Evolutionary conservation across 2,797 vertebrate species (phyloP), one percentile per base, ranked within the genome.

Genomic region (Dryobates pubescens): DNA sequence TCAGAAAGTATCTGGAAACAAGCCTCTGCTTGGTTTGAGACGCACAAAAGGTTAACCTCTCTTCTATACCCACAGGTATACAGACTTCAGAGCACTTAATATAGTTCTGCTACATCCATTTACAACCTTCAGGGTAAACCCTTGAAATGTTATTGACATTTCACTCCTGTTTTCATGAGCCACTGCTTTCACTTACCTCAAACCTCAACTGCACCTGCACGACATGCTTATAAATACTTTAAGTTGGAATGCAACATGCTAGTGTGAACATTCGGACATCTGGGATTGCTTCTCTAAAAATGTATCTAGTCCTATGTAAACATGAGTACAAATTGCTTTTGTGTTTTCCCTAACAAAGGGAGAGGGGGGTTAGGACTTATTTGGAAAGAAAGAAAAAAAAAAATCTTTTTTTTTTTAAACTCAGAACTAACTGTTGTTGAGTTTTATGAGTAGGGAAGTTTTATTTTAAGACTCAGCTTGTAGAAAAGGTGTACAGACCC

Each of bases 1-100:
- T 61, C 32, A 57, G 67, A 88, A 91, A 84, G 26, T 15, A 62
- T 32, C 15, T 89, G 82, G 94, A 96, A 96, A 87, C 10, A 81
- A 68, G 15, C 61, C 75, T 86, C 34, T 67, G 54, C 86, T 86
- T 89, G 20, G 45, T 79, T 65, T 94, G 78, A 90, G 8, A 63
- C 69, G 43, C 15, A 65, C 27, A 70, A 9, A 92, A 82, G 19
- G 11, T 12, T 30, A 77, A 47, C 12, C 61, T 32, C 24, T 82
- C 38, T 76, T 49, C 74, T 61, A 14, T 24, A 45, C 13, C n/a
- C 30, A 26, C 4, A 63, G 45, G 47, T 51, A 73, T 9, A n/a
- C 18, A 90, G 78, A 90, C 6, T 19, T 81, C 63, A 32, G 1
- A 53, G 34, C 43, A 57, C 6, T 41, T 56, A 58, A 36, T 71